A percentile compares a stretch with the other conserved stretches of the same genome.
Conservation (phyloP, 2,888 invertebrate species). For the Lordiphosa fenestrarum region DNA sequence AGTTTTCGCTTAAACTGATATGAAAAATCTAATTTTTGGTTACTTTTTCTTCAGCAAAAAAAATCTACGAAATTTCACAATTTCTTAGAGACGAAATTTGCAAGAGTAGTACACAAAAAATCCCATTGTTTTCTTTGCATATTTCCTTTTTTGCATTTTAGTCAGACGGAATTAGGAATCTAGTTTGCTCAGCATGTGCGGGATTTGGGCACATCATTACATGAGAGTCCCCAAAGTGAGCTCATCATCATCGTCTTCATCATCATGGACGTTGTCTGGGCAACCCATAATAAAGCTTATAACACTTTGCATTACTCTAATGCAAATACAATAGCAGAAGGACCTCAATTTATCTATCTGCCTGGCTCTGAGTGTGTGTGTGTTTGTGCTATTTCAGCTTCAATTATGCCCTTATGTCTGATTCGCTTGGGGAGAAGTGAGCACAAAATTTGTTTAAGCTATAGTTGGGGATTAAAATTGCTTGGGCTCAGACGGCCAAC, state of each 20-base stretch:
- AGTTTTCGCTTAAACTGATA: too few relatives aligned
- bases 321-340: slow-evolving; percentile 70
- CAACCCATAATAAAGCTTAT: slow-evolving; percentile 73
- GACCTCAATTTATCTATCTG: slow-evolving; percentile 5
- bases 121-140: neutral
- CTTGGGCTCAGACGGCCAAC: neutral
- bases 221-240: slow-evolving; percentile 64
- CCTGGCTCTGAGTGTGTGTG: slow-evolving; percentile 14
- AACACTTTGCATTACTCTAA: slow-evolving; percentile 75
- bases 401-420: slow-evolving; percentile 71
- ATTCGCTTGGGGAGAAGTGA: slow-evolving; percentile 41
- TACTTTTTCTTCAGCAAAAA: too few relatives aligned
- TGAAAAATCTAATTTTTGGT: too few relatives aligned
- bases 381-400: slow-evolving; percentile 42
- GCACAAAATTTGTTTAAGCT: slow-evolving; percentile 72
- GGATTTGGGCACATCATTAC: slow-evolving; percentile 74
- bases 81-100: too few relatives aligned
- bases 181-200: slow-evolving; percentile 31
- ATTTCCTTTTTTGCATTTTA: slow-evolving; percentile 1
- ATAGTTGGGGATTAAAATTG: slow-evolving; percentile 66
- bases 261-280: slow-evolving; percentile 9
- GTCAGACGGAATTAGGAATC: slow-evolving; percentile 34
- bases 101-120: neutral
- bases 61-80: too few relatives aligned
- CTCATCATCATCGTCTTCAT: neutral